Evolutionary conservation across 1,140 invertebrate species (phyloP).

Genomic region (Saccostrea echinata): DNA sequence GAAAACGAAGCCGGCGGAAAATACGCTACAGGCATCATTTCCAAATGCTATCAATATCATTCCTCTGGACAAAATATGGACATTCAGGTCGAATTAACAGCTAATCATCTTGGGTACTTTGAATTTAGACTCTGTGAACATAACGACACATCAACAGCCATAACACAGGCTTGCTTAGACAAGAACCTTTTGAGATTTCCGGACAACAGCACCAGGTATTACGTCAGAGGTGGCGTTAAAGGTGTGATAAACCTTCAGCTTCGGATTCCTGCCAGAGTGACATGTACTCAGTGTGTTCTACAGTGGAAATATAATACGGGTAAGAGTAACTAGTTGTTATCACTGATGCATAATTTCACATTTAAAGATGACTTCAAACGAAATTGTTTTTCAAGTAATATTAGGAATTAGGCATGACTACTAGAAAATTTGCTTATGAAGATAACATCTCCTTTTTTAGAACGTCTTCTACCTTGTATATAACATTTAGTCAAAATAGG

Average conservation of each 20-base stretch:
- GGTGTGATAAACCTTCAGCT: conserved; percentile 38
- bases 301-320: conserved; percentile 95
- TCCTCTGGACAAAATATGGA: conserved; percentile 68
- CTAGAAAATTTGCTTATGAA: too few species aligned
- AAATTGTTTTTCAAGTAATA: too few species aligned
- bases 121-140: conserved; percentile 74
- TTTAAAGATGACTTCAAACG: background rate
- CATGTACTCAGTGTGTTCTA: conserved; percentile 92
- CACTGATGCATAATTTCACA: too few species aligned
- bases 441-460: too few species aligned
- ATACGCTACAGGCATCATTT: conserved; percentile 59
- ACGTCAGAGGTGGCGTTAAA: background rate
- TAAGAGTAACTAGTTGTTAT: too few species aligned
- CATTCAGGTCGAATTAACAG: conserved; percentile 64
- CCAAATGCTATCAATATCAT: conserved; percentile 62
- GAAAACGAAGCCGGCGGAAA: conserved; percentile 73
- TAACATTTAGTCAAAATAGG: too few species aligned
- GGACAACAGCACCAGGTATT: conserved; percentile 48
- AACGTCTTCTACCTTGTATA: too few species aligned
- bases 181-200: conserved; percentile 41
- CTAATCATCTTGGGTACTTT: conserved; percentile 70
- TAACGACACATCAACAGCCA: conserved; percentile 81
- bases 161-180: conserved; percentile 68
- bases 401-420: too few species aligned
- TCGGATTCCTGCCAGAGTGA: conserved; percentile 87